Base-by-base conservation (phyloP, 2,113 vertebrate genomes). In the Stomatorhinus ivindoensis region DNA sequence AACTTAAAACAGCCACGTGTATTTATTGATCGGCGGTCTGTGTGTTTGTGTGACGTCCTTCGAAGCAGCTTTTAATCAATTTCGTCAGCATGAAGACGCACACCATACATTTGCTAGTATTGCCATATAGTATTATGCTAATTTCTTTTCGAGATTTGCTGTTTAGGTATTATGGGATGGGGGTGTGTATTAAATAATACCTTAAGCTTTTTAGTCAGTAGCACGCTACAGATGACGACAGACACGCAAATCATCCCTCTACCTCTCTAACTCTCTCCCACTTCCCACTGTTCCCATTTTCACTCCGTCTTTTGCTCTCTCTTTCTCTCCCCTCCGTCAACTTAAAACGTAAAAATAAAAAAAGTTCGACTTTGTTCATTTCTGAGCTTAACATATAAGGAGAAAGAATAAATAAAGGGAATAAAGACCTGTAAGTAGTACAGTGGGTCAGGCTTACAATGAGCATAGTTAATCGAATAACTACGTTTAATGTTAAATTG, bases 401-500 rank as follows among this genome's bases (percentile, higher is more conserved):
- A 61, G 31, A 19, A 87, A 86, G 51, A 87, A 88, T 5, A 82
- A 93, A 91, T 53, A n/a, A 90, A 89, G 65, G 51, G 91, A 91
- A 50, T 42, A 50, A 88, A 84, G 65, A 47, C 13, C 35, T 65
- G 11, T 27, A 85, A 58, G 50, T 53, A 69, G 44, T 86, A 88
- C 9, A 46, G 44, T 46, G 44, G 44, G 44, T 47, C 24, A 84
- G 42, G 44, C 4, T 42, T 47, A 84, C 39, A 73, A 39, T 84
- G 85, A 84, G 90, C 88, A 19, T 88, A 83, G 47, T 82, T 83
- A 86, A 83, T 87, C 27, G n/a, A 50, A 76, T 73, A 94, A 93
- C 93, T 91, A 92, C 90, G 89, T 92, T 92, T 93, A 93, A 94
- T 95, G 93, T 93, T 92, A 92, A 92, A 94, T 93, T 94, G 91